Percentiles rank a stretch among this genome's conserved stretches.
These are phyloP conservation scores for Apostichopus parvimensis DNA, from an alignment of 35 echinoderm and acorn worm species.

Conservation along the genomic window DNA sequence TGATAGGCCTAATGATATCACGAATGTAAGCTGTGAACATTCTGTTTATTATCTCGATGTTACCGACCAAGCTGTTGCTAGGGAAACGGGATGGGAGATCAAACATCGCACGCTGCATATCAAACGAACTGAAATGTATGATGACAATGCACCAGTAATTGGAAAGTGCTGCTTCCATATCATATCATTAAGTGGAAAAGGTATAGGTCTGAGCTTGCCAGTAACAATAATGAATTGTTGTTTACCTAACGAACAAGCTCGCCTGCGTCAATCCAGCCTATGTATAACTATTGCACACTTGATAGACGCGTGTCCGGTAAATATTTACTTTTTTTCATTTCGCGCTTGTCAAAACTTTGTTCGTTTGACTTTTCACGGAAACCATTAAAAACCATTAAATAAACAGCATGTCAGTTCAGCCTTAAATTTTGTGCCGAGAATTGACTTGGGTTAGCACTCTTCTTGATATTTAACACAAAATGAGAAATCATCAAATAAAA, in stretches of 20 bases:
- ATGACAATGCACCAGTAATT: too few relatives aligned
- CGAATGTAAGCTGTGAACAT: too few relatives aligned
- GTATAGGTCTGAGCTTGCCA: too few relatives aligned
- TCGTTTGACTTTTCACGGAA: not conserved
- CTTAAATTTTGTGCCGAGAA: not conserved
- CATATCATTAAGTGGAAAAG: too few relatives aligned
- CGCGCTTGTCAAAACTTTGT: not conserved
- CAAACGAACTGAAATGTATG: too few relatives aligned
- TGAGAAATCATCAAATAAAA: not conserved
- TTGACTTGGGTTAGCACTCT: not conserved
- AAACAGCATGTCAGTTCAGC: not conserved
- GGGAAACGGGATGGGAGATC: too few relatives aligned
- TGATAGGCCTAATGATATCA: too few relatives aligned
- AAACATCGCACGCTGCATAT: too few relatives aligned
- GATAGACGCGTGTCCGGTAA: not conserved
- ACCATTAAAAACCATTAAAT: not conserved
- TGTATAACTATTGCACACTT: not conserved
- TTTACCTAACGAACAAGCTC: not conserved
- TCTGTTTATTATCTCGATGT: too few relatives aligned
- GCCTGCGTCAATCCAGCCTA: not conserved
- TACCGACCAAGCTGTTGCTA: too few relatives aligned
- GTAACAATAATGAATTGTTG: not conserved
- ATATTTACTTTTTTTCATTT: slow-evolving; percentile 1
- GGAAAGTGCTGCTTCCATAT: too few relatives aligned
- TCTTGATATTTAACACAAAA: not conserved